A percentile compares a stretch with the other conserved stretches of the same genome.
Conservation (phyloP, 2,888 invertebrate genomes). For the Mythimna albipuncta region DNA sequence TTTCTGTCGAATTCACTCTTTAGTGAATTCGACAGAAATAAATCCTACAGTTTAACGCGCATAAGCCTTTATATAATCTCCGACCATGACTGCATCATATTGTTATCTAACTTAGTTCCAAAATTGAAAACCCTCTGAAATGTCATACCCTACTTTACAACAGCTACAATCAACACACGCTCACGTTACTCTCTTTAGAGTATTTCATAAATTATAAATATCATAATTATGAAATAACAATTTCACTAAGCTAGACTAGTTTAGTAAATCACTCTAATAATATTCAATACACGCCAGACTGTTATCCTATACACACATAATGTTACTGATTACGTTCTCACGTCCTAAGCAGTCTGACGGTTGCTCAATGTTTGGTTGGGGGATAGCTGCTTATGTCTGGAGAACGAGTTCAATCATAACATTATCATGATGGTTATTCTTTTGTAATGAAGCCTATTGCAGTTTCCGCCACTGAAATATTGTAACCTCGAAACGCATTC, state of each 20-base stretch:
- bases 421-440: background rate
- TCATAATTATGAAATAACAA: slow-evolving; percentile 17
- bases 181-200: background rate
- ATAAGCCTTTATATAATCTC: no score
- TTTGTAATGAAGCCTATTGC: background rate
- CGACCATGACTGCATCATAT: no score
- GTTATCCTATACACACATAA: slow-evolving; percentile 30
- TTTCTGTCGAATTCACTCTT: no score
- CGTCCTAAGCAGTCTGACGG: background rate
- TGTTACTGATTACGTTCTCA: slow-evolving; percentile 8
- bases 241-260: background rate
- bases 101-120: no score
- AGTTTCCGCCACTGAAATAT: background rate
- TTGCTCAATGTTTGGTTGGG: background rate
- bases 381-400: background rate
- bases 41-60: no score
- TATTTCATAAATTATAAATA: slow-evolving; percentile 4
- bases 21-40: no score
- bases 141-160: no score
- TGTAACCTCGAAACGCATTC: background rate
- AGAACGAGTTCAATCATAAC: background rate
- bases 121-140: no score
- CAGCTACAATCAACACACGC: background rate
- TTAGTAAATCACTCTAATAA: background rate
- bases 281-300: background rate